These are phyloP conservation scores for Argyresthia goedartella DNA, from an alignment of 2,888 invertebrate genomes.

Conservation along the genomic window DNA sequence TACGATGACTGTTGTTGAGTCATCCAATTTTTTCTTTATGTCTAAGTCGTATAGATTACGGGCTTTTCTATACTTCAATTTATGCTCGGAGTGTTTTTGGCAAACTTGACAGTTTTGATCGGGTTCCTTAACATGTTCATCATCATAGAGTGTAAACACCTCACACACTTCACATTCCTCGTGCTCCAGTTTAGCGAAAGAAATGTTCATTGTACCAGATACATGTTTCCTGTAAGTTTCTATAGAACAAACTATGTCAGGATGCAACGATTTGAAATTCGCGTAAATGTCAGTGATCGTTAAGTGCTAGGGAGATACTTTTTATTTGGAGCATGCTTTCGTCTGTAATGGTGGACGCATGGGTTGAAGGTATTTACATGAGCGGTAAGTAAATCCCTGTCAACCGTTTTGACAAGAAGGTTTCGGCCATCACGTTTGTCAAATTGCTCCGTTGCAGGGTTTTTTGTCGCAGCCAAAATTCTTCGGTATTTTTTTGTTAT, in stretches of 20 bases:
- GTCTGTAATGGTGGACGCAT: slow-evolving; percentile 14
- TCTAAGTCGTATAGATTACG: no score
- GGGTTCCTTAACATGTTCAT: slow-evolving; percentile 3
- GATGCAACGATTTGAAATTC: background rate
- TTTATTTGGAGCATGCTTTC: slow-evolving; percentile 16
- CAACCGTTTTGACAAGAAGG: background rate
- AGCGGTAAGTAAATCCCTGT: slow-evolving; percentile 6
- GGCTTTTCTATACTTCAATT: no score
- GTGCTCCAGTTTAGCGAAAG: slow-evolving; percentile 9
- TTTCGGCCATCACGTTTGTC: background rate
- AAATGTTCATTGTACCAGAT: slow-evolving; percentile 6
- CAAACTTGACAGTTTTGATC: slow-evolving; percentile 6
- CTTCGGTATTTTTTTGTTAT: no score
- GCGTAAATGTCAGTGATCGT: slow-evolving; percentile 6
- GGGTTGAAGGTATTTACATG: slow-evolving; percentile 14
- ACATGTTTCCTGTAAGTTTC: slow-evolving; percentile 9
- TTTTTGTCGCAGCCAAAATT: no score
- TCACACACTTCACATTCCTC: slow-evolving; percentile 13
- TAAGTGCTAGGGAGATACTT: slow-evolving; percentile 14
- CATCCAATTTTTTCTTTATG: no score
- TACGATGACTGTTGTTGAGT: no score
- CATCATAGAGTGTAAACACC: slow-evolving; percentile 9
- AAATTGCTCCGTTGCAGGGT: no score
- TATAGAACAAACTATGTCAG: background rate
- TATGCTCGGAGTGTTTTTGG: slow-evolving; percentile 2